phyloP scores from a whole-genome alignment of 2,888 invertebrate species.

The Catocala nupta region DNA sequence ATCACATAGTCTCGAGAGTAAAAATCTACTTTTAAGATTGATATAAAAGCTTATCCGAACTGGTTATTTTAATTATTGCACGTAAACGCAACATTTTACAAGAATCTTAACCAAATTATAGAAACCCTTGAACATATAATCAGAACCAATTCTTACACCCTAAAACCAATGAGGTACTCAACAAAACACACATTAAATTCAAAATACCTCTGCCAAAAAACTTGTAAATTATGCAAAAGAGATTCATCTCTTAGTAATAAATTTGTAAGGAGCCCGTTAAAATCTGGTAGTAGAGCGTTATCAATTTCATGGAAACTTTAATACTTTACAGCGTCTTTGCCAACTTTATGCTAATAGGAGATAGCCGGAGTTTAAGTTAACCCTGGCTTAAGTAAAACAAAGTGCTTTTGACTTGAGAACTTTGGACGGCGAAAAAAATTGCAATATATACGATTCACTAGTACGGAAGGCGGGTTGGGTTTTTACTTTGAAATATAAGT shows the following conservation, averaged over 20 bases:
- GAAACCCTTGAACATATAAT: too few species aligned
- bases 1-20: too few species aligned
- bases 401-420: conserved; percentile 73
- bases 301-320: conserved; percentile 78
- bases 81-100: too few species aligned
- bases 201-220: conserved; percentile 39
- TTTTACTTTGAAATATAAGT: too few species aligned
- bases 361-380: conserved; percentile 74
- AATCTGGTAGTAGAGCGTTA: conserved; percentile 71
- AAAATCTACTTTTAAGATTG: too few species aligned
- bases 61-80: too few species aligned
- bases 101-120: too few species aligned
- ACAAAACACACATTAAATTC: conserved; percentile 1
- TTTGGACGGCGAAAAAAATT: conserved; percentile 62
- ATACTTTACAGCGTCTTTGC: conserved; percentile 71
- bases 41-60: too few species aligned
- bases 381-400: conserved; percentile 79
- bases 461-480: background rate
- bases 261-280: conserved; percentile 71
- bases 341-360: conserved; percentile 82
- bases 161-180: background rate
- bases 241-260: conserved; percentile 64
- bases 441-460: conserved; percentile 60
- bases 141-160: too few species aligned
- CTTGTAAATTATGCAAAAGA: conserved; percentile 58